These are phyloP conservation scores for Drosophila bunnanda DNA, from an alignment of 2,888 invertebrate genomes.

Conservation along the genomic window DNA sequence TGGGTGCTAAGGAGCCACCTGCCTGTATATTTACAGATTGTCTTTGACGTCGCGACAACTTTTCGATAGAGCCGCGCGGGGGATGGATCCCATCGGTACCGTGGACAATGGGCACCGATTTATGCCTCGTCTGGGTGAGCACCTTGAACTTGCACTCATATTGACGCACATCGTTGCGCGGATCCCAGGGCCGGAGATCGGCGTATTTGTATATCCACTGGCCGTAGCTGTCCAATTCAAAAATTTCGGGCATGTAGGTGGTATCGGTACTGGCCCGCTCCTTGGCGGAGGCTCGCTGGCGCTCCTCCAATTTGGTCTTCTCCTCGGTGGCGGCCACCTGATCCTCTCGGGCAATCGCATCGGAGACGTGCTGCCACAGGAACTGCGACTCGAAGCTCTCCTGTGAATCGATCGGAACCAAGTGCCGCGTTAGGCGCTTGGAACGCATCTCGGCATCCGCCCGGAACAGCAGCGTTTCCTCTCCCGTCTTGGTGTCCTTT, in stretches of 20 bases:
- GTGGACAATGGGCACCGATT: slow-evolving; percentile 87
- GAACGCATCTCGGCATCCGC: slow-evolving; percentile 89
- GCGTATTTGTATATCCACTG: slow-evolving; percentile 91
- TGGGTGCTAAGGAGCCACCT: slow-evolving; percentile 22
- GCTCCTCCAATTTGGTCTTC: slow-evolving; percentile 95
- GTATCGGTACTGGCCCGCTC: slow-evolving; percentile 88
- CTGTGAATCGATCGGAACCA: slow-evolving; percentile 92
- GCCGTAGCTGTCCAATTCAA: slow-evolving; percentile 87
- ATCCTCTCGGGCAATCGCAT: slow-evolving; percentile 93
- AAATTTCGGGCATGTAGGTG: slow-evolving; percentile 91
- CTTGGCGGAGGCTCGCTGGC: slow-evolving; percentile 90
- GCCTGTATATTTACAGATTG: slow-evolving; percentile 16
- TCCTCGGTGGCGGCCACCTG: slow-evolving; percentile 95
- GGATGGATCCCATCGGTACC: slow-evolving; percentile 36
- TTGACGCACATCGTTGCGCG: slow-evolving; percentile 93
- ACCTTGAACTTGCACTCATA: slow-evolving; percentile 93
- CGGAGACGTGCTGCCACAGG: slow-evolving; percentile 94
- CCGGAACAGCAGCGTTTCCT: slow-evolving; percentile 89
- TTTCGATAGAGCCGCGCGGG: slow-evolving; percentile 32
- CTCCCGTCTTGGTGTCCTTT: slow-evolving; percentile 91
- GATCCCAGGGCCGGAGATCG: slow-evolving; percentile 95
- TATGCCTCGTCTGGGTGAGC: slow-evolving; percentile 90
- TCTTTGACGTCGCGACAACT: slow-evolving; percentile 15
- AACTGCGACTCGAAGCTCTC: slow-evolving; percentile 93
- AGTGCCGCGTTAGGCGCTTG: slow-evolving; percentile 90